Evolutionary conservation across 2,113 vertebrate species (phyloP).

Genomic region (Piaya cayana): DNA sequence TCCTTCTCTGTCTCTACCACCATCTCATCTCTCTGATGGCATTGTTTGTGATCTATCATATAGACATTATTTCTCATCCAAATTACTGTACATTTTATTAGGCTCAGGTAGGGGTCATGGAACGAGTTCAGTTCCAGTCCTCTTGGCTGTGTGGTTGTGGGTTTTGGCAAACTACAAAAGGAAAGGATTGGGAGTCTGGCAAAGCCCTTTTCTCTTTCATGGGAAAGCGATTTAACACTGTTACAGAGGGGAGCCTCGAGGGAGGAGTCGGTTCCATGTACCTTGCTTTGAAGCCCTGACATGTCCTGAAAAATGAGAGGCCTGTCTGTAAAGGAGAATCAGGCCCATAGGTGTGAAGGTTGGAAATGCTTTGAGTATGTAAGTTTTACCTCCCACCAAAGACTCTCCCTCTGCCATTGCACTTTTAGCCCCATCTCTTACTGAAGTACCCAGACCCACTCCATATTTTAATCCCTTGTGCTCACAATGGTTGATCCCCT

Average conservation of each 20-base stretch:
- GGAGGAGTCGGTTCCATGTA: not conserved
- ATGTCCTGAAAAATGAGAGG: not conserved
- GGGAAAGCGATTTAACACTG: not conserved
- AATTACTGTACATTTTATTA: not conserved
- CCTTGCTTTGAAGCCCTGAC: not conserved
- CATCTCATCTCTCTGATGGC: not conserved
- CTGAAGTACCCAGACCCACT: not conserved
- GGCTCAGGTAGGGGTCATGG: not conserved
- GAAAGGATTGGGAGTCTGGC: not conserved
- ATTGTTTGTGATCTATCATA: not conserved
- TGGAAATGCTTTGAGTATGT: not conserved
- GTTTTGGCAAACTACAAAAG: not conserved
- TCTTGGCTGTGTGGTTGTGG: not conserved
- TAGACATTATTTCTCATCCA: not conserved
- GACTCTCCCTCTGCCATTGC: not conserved
- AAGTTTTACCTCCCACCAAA: not conserved
- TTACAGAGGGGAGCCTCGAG: not conserved
- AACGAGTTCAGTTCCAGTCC: not conserved
- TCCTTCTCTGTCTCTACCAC: not conserved
- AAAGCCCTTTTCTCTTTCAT: not conserved
- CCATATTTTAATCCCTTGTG: not conserved
- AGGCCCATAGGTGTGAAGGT: not conserved
- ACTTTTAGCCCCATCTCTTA: not conserved
- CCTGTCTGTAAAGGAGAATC: not conserved
- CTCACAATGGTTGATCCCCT: not conserved